phyloP scores from a whole-genome alignment of 1,140 invertebrate genomes.

The Brachionus asplanchnoidis region DNA sequence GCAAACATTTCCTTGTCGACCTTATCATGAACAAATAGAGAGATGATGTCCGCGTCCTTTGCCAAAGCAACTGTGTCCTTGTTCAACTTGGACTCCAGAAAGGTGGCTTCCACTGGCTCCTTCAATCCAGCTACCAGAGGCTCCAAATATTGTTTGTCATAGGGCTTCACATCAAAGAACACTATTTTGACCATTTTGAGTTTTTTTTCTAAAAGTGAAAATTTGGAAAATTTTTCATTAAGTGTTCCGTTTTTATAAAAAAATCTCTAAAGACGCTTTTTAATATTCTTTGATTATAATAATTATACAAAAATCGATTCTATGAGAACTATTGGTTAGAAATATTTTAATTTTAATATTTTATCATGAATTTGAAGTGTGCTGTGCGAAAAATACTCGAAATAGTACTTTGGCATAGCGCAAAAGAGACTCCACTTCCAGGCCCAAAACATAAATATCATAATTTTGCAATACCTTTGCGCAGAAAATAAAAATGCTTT shows the following conservation, averaged over 20 bases:
- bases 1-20: constrained; percentile 29
- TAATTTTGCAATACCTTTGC: not conserved
- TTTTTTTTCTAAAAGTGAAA: not conserved
- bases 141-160: not conserved
- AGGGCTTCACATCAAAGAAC: constrained; percentile 39
- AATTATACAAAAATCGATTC: not conserved
- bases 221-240: not conserved
- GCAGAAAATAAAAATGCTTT: not conserved
- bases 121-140: not conserved
- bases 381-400: not conserved
- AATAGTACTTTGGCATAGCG: not conserved
- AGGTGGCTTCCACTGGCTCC: not conserved
- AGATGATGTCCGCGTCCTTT: not conserved
- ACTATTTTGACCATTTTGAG: constrained; percentile 17
- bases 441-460: not conserved
- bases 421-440: not conserved
- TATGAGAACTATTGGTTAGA: not conserved
- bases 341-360: not conserved
- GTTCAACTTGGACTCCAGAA: not conserved
- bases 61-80: constrained; percentile 12
- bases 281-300: not conserved
- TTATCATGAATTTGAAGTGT: not conserved
- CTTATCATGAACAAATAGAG: constrained; percentile 29
- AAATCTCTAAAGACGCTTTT: not conserved
- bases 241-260: not conserved